These are phyloP conservation scores for Trachythela sp. DNA, from an alignment of 64 coral and sea anemone genomes.

Conservation along the genomic window DNA sequence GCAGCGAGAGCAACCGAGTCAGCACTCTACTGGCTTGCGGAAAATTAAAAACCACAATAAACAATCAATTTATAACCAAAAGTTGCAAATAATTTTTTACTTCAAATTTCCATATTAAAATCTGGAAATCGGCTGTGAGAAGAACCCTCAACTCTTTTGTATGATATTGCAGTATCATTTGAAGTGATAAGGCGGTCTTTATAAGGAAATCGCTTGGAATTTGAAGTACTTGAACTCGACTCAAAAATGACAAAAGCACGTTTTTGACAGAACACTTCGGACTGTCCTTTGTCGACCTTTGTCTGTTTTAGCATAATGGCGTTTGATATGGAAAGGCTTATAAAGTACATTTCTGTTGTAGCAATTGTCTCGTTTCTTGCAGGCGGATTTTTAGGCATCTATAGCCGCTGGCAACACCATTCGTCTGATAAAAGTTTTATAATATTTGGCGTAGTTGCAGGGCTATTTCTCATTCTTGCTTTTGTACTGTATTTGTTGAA, in stretches of 20 bases:
- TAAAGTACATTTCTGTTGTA: conserved; percentile 57
- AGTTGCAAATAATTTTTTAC: neutral
- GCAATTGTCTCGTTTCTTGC: conserved; percentile 57
- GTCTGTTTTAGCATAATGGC: neutral
- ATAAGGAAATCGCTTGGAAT: neutral
- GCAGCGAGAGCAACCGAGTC: too few relatives aligned
- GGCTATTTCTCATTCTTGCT: conserved; percentile 60
- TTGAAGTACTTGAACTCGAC: neutral
- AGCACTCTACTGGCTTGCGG: too few relatives aligned
- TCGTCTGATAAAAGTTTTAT: conserved; percentile 70
- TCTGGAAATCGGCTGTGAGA: neutral
- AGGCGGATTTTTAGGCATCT: conserved; percentile 72
- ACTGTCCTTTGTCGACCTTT: neutral
- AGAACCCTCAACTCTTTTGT: neutral
- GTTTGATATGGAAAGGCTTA: conserved; percentile 5
- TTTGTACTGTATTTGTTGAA: conserved; percentile 72
- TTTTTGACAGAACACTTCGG: too few relatives aligned
- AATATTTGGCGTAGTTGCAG: conserved; percentile 60
- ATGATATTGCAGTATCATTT: neutral
- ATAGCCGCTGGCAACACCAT: conserved; percentile 82
- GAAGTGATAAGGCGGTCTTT: neutral
- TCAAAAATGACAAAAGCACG: neutral
- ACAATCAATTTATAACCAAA: too few relatives aligned
- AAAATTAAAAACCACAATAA: too few relatives aligned
- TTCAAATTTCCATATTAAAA: neutral